Evolutionary conservation across 2,797 vertebrate species (phyloP).

Genomic region (Enteromius anoplus): DNA sequence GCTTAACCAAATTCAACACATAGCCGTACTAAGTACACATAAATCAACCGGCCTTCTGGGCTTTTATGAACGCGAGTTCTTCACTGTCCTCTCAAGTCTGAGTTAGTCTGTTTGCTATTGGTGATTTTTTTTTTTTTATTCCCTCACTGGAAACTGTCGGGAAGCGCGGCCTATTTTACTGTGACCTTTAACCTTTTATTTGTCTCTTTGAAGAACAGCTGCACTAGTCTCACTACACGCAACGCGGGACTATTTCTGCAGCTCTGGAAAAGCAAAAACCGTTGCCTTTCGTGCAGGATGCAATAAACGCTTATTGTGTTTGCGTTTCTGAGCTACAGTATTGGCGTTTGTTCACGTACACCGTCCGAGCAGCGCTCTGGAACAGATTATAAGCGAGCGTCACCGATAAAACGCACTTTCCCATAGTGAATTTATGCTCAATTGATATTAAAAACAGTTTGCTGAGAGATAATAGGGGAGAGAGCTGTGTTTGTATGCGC

Average conservation of each 20-base stretch:
- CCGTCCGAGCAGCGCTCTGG: neutral
- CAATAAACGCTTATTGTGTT: neutral
- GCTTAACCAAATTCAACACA: neutral
- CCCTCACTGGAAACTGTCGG: conserved; percentile 11
- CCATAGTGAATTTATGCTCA: neutral
- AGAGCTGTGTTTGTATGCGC: conserved; percentile 13
- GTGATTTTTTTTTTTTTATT: neutral
- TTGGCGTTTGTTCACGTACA: neutral
- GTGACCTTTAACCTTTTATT: conserved; percentile 62
- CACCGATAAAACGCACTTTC: neutral
- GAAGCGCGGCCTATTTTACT: conserved; percentile 15
- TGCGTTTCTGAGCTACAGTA: neutral
- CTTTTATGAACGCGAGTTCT: neutral
- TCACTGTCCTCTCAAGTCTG: conserved; percentile 7
- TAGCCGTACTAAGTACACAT: neutral
- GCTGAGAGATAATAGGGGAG: conserved; percentile 37
- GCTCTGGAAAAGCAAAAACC: neutral
- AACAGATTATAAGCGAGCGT: neutral
- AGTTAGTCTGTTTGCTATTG: conserved; percentile 8
- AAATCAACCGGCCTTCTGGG: neutral
- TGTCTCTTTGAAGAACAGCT: conserved; percentile 34
- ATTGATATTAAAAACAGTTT: conserved; percentile 26
- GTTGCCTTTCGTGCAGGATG: neutral
- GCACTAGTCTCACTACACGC: conserved; percentile 9
- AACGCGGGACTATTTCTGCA: conserved; percentile 3